Evolutionary conservation across 2,113 vertebrate species (phyloP), one percentile per base, ranked within the genome.

Genomic region (Xenopus tropicalis): DNA sequence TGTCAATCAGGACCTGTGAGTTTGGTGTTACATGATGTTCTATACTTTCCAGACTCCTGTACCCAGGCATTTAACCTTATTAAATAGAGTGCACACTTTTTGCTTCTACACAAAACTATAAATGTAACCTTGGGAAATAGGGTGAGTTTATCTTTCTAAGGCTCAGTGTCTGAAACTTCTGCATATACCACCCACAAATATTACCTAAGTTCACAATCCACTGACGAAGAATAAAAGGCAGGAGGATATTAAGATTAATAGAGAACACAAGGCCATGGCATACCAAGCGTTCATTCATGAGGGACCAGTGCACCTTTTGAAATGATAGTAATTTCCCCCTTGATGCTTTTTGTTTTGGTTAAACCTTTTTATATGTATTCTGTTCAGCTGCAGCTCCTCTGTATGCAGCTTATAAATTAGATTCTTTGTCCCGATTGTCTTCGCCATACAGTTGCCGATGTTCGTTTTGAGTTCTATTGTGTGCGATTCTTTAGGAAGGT

Each of bases 181-280:
- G 65, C 14, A 10, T 68, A 74, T 74, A 74, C 72, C 72, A 74
- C 72, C 72, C 72, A 74, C 72, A 52, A 68, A 37, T 68, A 68
- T 62, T 62, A 68, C 23, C 72, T 44, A 42, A 61, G 51, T 21
- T 43, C 67, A 66, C 72, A 74, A n/a, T 23, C 56, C 56, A 68
- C 22, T 68, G 54, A 37, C n/a, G 23, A 51, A 74, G 56, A 57
- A 74, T 61, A 74, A 68, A 62, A 21, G 63, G 42, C 13, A 23
- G 52, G 57, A 74, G 72, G 65, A 74, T 68, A 74, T 69, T 67
- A 37, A 23, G 4, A 67, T 68, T 69, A 61, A 37, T 52, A 74
- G 17, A 14, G 57, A 14, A 23, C 59, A 46, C 54, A 66, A 25
- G 16, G 66, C 56, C 56, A 74, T 57, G 65, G n/a, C 17, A 54